These are phyloP conservation scores for Gerris lacustris DNA, from an alignment of 2,888 invertebrate species.

Conservation along the genomic window DNA sequence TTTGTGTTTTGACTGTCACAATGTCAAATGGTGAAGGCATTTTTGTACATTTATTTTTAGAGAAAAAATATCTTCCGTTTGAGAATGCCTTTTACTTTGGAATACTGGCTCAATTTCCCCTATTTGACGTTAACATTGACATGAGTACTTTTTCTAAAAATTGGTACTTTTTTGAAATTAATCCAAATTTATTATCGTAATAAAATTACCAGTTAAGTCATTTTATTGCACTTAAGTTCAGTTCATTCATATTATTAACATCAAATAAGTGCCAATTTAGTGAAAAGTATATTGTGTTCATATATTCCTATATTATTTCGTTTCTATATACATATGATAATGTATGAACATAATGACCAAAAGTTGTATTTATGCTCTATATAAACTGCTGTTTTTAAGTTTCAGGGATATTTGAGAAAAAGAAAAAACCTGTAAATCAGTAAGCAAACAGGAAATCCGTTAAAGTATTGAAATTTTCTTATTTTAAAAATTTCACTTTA, in stretches of 20 bases:
- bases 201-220: too few species aligned
- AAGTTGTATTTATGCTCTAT: constrained; percentile 1
- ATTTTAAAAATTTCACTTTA: background rate
- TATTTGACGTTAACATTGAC: too few species aligned
- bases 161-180: too few species aligned
- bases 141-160: too few species aligned
- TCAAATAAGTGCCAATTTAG: too few species aligned
- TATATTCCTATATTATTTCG: constrained; percentile 8
- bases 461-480: background rate
- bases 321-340: constrained; percentile 6
- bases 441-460: background rate
- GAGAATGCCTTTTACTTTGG: constrained; percentile 10
- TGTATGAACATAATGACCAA: constrained; percentile 17
- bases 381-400: background rate
- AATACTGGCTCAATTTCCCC: background rate
- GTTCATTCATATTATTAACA: too few species aligned
- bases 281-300: too few species aligned
- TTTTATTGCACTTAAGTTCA: too few species aligned
- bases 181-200: too few species aligned
- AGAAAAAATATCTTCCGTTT: too few species aligned
- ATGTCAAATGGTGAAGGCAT: background rate
- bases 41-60: too few species aligned
- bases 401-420: background rate
- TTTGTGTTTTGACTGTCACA: too few species aligned
- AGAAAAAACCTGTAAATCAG: background rate